phyloP scores from a whole-genome alignment of 2,113 vertebrate species.

The Scalopus aquaticus region DNA sequence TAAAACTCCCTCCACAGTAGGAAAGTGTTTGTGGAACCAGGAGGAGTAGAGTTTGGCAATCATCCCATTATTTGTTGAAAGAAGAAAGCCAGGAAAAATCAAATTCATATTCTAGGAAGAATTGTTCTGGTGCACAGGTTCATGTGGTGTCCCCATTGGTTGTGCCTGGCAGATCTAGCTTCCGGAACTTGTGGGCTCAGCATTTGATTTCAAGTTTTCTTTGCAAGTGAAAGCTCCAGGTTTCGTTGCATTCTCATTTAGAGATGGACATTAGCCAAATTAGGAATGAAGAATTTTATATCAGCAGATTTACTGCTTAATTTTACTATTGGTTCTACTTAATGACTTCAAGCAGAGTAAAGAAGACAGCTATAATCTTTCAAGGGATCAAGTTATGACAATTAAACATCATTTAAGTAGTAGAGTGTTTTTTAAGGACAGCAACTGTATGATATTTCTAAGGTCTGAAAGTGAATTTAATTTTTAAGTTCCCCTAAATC shows the following conservation, averaged over 20 bases:
- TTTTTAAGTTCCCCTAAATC: slow-evolving; percentile 35
- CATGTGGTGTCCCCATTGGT: fast-evolving
- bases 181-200: background rate
- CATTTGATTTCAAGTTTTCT: background rate
- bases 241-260: slow-evolving; percentile 9
- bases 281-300: background rate
- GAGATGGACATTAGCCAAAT: background rate
- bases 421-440: background rate
- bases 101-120: background rate
- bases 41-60: background rate
- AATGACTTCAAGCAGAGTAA: background rate
- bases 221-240: background rate
- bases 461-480: background rate
- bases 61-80: background rate
- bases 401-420: background rate
- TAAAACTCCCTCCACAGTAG: background rate
- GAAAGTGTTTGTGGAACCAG: slow-evolving; percentile 1
- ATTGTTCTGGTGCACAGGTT: background rate
- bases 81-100: slow-evolving; percentile 26
- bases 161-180: background rate
- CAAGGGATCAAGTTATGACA: background rate
- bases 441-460: background rate
- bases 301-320: background rate
- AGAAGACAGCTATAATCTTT: background rate
- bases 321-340: background rate